Base-by-base conservation (phyloP, 2,888 invertebrate species). In the Neoscelio sp. region DNA sequence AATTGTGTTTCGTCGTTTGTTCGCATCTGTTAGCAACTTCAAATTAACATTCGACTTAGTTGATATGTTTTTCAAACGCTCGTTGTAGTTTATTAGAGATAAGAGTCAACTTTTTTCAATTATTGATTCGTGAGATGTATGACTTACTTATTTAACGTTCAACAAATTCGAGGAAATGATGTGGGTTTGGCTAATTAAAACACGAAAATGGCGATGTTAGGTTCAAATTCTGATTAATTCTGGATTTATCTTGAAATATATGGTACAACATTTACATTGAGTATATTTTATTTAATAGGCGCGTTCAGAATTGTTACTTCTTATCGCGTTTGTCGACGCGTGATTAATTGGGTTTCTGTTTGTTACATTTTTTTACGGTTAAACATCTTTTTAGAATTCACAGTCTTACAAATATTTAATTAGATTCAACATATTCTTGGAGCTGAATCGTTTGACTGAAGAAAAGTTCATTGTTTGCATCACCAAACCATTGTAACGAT, bases 1-100 rank as follows among this genome's bases (percentile, higher is more conserved):
- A 65, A 74, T 42, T 58, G 74, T 50, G 74, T 58, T 26, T 18
- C 54, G 58, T 42, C 50, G 65, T 74, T 74, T 46, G 74, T 58
- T 26, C 54, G 38, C 35, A 60, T 56, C 44, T 44, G 42, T 48
- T 60, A 17, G 50, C 40, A 60, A 71, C 42, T 18, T 56, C 38
- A 20, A 46, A 74, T 74, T 65, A 65, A 58, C 74, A 50, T 65
- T 56, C 65, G 48, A 33, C 54, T 40, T 26, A 50, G 28, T 54
- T 60, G 28, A 26, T n/a, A 12, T 13, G 2, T 64, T 64, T 73
- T 64, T 73, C 30, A 8, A 7, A 13, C 18, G 30, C 6, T 0
- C 58, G 17, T 15, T 20, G 58, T 70, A 58, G 60, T 60, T 40
- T 33, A 26, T 44, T 28, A 33, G 54, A 42, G 52, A 56, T 46